Conservation (phyloP, 37 sponge, comb jelly and placozoan genomes). For the Petrosia ficiformis region DNA sequence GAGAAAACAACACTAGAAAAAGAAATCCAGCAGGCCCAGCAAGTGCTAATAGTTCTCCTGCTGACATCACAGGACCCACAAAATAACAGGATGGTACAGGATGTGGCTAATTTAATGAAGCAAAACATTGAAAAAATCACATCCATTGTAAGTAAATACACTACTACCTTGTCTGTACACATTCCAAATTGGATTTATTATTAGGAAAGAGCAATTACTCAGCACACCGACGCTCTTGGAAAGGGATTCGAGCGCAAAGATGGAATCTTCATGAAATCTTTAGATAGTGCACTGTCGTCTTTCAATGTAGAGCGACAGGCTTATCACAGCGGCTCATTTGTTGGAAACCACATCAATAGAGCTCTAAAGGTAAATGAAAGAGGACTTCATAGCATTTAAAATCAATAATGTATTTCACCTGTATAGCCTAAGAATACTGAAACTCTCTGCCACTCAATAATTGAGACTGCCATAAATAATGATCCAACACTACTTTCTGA, state of each 20-base stretch:
- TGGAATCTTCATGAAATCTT: conserved; percentile 26
- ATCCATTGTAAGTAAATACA: not conserved
- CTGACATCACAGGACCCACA: not conserved
- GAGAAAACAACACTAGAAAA: not conserved
- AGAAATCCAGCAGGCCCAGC: not conserved
- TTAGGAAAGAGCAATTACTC: not conserved
- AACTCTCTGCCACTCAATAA: not conserved
- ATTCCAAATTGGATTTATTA: conserved; percentile 19
- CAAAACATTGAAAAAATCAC: not conserved
- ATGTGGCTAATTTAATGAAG: not conserved
- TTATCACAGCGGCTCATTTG: conserved; percentile 39
- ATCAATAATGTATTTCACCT: too few relatives aligned
- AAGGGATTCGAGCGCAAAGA: conserved; percentile 2
- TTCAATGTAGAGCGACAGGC: conserved; percentile 29
- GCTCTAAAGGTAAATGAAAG: conserved; percentile 19
- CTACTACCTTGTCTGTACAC: not conserved
- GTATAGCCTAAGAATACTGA: not conserved
- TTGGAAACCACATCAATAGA: conserved; percentile 48
- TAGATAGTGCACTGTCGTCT: conserved; percentile 20
- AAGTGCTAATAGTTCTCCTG: not conserved
- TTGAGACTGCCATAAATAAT: not conserved
- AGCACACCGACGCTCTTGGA: not conserved
- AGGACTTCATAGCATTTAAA: too few relatives aligned
- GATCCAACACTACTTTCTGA: not conserved
- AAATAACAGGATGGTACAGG: not conserved